phyloP scores from a whole-genome alignment of 2,797 vertebrate species.

The Cheirogaleus major region DNA sequence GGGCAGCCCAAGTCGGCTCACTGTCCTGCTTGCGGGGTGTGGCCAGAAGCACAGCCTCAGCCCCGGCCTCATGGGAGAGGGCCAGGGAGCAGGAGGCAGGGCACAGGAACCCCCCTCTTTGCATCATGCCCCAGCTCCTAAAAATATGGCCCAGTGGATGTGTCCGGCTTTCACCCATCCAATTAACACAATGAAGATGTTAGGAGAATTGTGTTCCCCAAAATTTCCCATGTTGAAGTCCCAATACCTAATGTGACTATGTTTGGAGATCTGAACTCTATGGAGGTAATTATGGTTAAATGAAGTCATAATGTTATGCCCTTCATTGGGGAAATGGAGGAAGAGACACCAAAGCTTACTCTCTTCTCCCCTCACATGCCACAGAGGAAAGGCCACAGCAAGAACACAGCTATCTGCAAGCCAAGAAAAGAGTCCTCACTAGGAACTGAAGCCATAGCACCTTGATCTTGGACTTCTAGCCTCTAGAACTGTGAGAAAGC shows the following conservation, averaged over 20 bases:
- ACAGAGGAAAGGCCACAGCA: neutral
- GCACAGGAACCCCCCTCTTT: neutral
- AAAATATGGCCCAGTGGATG: neutral
- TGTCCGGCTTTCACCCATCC: neutral
- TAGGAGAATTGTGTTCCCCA: neutral
- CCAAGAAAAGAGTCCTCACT: neutral
- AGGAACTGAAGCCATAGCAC: neutral
- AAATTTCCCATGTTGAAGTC: neutral
- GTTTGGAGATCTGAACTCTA: neutral
- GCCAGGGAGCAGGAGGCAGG: too few species aligned
- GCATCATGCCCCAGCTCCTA: neutral
- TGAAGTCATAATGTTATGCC: neutral
- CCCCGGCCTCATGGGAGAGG: neutral
- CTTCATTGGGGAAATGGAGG: neutral
- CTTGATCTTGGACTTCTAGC: neutral
- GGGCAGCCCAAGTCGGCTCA: neutral
- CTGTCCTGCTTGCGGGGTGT: accelerated
- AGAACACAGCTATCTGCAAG: neutral
- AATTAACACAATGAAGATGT: neutral
- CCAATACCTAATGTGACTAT: neutral
- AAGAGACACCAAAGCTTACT: neutral
- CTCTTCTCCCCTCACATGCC: too few species aligned
- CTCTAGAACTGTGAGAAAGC: neutral
- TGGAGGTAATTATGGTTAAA: neutral
- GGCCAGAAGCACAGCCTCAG: neutral